Evolutionary conservation across 2,797 vertebrate genomes (phyloP).

Genomic region (Sebastes alutus): DNA sequence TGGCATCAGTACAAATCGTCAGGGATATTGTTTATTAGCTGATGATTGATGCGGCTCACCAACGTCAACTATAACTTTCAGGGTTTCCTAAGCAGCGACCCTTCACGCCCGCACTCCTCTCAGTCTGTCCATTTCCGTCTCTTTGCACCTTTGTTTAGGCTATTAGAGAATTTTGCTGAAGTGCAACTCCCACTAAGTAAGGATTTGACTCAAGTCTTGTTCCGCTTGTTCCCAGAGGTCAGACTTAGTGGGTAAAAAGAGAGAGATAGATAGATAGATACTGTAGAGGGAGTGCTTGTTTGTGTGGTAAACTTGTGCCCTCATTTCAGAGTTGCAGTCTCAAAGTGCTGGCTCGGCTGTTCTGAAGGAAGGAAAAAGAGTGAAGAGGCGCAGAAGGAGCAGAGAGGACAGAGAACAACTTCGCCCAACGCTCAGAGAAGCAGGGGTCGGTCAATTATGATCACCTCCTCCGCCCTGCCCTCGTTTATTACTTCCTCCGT

Average conservation of each 20-base stretch:
- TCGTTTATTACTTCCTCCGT: constrained; percentile 40
- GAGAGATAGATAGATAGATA: not conserved
- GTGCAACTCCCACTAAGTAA: constrained; percentile 58
- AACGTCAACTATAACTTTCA: not conserved
- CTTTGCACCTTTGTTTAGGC: constrained; percentile 48
- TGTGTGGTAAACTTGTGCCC: constrained; percentile 51
- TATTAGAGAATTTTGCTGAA: constrained; percentile 58
- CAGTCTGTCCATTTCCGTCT: constrained; percentile 6
- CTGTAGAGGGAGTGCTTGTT: constrained; percentile 27
- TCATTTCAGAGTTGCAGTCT: constrained; percentile 39
- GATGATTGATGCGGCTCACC: not conserved
- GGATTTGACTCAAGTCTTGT: constrained; percentile 44
- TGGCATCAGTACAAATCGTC: not conserved
- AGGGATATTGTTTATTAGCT: not conserved
- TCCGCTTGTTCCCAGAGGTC: constrained; percentile 59
- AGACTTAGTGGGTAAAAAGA: constrained; percentile 25
- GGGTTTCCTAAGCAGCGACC: not conserved
- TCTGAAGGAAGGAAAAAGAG: constrained; percentile 18
- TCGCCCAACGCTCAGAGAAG: constrained; percentile 18
- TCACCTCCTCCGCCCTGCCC: constrained; percentile 25
- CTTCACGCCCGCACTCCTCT: not conserved
- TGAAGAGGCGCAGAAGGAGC: constrained; percentile 27
- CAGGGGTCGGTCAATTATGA: constrained; percentile 47
- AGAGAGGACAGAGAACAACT: constrained; percentile 36
- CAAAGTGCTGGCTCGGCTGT: constrained; percentile 66